Conservation (phyloP, 2,797 vertebrate genomes). For the Spea hammondii region DNA sequence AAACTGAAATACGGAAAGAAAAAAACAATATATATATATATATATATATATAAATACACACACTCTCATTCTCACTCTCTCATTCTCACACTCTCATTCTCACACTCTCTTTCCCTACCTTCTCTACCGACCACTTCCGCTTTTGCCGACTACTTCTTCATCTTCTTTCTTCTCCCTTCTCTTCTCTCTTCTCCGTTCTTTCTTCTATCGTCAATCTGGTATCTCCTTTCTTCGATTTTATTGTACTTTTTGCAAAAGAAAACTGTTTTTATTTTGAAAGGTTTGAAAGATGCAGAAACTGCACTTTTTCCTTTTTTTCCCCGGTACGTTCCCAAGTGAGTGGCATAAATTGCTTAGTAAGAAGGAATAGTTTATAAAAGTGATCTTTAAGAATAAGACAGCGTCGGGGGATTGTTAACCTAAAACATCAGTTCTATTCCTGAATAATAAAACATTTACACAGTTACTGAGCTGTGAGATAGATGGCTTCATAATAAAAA, state of each 20-base stretch:
- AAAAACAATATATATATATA: no score
- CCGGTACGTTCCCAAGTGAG: not conserved
- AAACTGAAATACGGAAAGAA: no score
- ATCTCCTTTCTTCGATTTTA: no score
- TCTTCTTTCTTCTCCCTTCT: no score
- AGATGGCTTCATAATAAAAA: not conserved
- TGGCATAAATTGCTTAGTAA: not conserved
- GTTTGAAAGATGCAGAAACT: not conserved
- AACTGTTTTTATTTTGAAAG: not conserved
- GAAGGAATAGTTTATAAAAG: not conserved
- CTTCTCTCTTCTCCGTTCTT: no score
- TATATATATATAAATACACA: no score
- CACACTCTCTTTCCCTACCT: no score
- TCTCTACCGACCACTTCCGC: no score
- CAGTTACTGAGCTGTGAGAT: constrained; percentile 2
- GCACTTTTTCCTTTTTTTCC: not conserved
- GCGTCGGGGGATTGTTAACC: constrained; percentile 3
- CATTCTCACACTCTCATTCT: no score
- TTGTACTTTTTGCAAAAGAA: not conserved
- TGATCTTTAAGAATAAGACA: not conserved
- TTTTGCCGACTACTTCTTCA: no score
- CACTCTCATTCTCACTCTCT: no score
- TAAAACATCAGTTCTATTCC: not conserved
- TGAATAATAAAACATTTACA: constrained; percentile 6
- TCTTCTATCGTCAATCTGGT: no score